Conservation (phyloP, 2,797 vertebrate species). For the Monodelphis domestica region DNA sequence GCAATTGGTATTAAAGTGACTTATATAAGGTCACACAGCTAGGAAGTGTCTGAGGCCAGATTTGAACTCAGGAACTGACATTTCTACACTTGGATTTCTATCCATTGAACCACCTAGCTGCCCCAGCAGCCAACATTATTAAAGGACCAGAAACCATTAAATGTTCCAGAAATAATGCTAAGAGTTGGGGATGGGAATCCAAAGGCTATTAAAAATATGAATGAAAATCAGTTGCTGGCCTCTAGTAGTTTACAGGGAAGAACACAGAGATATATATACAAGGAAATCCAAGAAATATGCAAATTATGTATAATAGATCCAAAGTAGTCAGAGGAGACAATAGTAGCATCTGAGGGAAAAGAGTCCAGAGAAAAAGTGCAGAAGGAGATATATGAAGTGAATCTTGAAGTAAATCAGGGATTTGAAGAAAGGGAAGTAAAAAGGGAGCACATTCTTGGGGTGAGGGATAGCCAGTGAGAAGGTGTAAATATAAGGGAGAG, state of each 20-base stretch:
- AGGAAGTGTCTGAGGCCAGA: too few species aligned
- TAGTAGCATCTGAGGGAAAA: background rate
- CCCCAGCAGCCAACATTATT: too few species aligned
- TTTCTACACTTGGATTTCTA: too few species aligned
- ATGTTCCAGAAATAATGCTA: background rate
- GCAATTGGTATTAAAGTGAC: too few species aligned
- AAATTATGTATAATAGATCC: background rate
- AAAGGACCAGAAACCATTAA: background rate
- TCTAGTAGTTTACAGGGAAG: background rate
- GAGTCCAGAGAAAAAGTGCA: background rate
- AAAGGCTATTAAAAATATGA: background rate
- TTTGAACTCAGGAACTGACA: too few species aligned
- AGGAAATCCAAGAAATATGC: background rate
- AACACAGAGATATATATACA: background rate
- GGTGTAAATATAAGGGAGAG: background rate
- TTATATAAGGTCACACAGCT: too few species aligned
- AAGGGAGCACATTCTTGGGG: background rate
- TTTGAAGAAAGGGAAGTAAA: background rate
- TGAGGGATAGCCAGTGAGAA: background rate
- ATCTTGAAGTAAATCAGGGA: too few species aligned
- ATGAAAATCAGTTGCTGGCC: background rate
- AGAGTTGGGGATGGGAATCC: background rate
- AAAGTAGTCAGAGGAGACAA: background rate
- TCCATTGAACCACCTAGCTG: too few species aligned
- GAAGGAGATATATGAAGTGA: background rate